phyloP scores from a whole-genome alignment of 2,113 vertebrate genomes.

The Sander vitreus region DNA sequence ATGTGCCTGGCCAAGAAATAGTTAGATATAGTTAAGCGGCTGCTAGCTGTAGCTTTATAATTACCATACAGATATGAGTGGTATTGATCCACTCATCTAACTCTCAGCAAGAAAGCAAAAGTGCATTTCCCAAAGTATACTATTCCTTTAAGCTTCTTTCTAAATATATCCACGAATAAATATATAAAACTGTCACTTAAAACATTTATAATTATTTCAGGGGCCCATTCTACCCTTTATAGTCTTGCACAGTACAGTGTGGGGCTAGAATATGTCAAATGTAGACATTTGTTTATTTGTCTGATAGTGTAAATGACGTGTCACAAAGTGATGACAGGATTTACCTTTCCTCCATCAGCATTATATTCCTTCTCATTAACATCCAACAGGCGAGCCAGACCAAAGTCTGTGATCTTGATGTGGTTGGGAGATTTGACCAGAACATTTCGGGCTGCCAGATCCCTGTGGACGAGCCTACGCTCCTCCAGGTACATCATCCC shows the following conservation, averaged over 20 bases:
- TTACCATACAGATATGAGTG: no score
- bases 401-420: conserved; percentile 99
- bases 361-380: conserved; percentile 99
- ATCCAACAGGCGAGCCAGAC: conserved; percentile 94
- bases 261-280: background rate
- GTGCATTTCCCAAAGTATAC: background rate
- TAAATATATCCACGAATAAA: background rate
- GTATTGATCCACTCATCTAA: no score
- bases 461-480: conserved; percentile 94
- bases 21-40: background rate
- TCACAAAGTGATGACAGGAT: background rate
- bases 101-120: background rate
- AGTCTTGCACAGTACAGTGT: background rate
- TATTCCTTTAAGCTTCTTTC: background rate
- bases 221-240: background rate
- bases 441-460: conserved; percentile 96
- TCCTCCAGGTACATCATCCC: conserved; percentile 99
- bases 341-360: conserved; percentile 97
- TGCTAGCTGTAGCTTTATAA: background rate
- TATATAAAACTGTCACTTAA: background rate
- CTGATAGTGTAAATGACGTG: background rate
- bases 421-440: conserved; percentile 98
- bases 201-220: background rate
- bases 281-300: background rate
- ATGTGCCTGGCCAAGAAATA: background rate